Evolutionary conservation across 1,140 invertebrate species (phyloP).

Genomic region (Rhopalosiphum padi): DNA sequence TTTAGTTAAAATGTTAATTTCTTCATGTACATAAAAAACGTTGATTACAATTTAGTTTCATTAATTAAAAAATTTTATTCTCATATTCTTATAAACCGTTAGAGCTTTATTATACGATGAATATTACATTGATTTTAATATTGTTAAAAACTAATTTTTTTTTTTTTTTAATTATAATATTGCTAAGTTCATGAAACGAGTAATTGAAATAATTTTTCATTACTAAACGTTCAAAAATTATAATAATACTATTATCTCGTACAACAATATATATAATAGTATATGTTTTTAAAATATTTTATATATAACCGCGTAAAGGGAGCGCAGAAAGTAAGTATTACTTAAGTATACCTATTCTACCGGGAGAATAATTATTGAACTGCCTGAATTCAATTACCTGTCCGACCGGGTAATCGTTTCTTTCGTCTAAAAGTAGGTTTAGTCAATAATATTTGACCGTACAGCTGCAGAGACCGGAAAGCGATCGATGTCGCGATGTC

Average conservation of each 20-base stretch:
- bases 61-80: neutral
- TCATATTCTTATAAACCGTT: neutral
- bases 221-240: neutral
- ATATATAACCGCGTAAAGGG: neutral
- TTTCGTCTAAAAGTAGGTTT: neutral
- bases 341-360: no score
- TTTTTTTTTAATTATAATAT: neutral
- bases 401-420: neutral
- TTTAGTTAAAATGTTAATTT: neutral
- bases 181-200: neutral
- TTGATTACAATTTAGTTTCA: neutral
- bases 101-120: neutral
- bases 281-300: neutral
- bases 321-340: no score
- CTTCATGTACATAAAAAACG: neutral
- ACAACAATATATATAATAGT: neutral
- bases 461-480: neutral
- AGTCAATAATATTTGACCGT: neutral
- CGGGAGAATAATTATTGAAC: neutral
- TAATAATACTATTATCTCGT: no score
- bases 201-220: neutral
- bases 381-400: neutral
- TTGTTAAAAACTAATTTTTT: neutral
- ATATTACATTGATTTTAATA: neutral
- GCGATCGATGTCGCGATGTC: neutral